Evolutionary conservation across 2,888 invertebrate species (phyloP).

Genomic region (Helleia helle): DNA sequence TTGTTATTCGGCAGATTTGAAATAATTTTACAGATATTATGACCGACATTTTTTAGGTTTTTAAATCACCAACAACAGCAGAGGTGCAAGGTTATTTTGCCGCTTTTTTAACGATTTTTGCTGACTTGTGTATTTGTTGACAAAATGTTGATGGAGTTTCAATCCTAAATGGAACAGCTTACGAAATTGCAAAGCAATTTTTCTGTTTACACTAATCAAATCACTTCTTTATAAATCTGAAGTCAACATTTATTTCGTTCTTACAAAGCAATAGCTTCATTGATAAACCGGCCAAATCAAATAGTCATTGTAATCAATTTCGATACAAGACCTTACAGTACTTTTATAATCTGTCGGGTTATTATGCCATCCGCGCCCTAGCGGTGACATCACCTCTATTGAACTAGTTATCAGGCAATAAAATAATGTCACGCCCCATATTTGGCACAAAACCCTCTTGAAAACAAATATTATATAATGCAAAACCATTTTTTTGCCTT

Average conservation of each 20-base stretch:
- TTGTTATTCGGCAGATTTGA: too few relatives aligned
- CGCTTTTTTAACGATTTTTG: too few relatives aligned
- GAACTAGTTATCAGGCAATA: conserved; percentile 53
- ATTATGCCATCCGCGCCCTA: conserved; percentile 41
- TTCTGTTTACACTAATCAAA: conserved; percentile 3
- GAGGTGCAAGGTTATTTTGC: too few relatives aligned
- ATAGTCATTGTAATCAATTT: conserved; percentile 1
- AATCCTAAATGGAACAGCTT: too few relatives aligned
- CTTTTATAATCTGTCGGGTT: conserved; percentile 33
- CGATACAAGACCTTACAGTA: conserved; percentile 1
- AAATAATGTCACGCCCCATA: conserved; percentile 53
- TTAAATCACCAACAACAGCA: too few relatives aligned
- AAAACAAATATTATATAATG: not conserved
- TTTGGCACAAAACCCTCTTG: conserved; percentile 6
- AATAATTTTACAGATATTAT: too few relatives aligned
- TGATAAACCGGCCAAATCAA: conserved; percentile 1
- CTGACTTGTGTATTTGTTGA: too few relatives aligned
- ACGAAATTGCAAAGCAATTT: not conserved
- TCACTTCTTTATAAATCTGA: conserved; percentile 2
- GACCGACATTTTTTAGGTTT: too few relatives aligned
- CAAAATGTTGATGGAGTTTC: too few relatives aligned
- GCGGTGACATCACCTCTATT: conserved; percentile 58
- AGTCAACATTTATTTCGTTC: conserved; percentile 1
- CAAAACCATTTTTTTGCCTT: not conserved
- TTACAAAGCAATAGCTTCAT: not conserved